Conservation (phyloP, 2,113 vertebrate species). For the Pachycephala philippinensis region DNA sequence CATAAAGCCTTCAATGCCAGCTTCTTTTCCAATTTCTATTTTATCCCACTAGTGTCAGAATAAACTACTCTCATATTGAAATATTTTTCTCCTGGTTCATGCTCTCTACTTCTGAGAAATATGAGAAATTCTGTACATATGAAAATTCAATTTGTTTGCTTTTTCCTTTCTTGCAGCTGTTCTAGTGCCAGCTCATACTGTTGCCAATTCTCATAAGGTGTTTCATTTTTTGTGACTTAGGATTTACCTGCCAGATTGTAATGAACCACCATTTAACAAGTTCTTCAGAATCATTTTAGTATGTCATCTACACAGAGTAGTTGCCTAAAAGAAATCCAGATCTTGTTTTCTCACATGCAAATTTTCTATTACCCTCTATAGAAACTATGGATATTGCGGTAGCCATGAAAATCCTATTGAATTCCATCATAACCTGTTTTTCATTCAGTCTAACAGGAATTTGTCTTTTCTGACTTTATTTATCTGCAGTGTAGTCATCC, state of each 20-base stretch:
- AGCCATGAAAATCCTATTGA: neutral
- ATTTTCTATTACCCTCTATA: neutral
- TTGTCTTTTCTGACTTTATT: neutral
- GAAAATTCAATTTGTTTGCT: neutral
- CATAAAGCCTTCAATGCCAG: neutral
- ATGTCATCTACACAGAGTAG: neutral
- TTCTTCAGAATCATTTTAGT: neutral
- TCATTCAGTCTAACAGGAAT: neutral
- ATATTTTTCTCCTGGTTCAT: neutral
- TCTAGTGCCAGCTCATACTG: neutral
- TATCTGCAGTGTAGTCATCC: neutral
- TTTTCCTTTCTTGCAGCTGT: neutral
- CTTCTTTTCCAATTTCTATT: neutral
- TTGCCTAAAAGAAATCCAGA: neutral
- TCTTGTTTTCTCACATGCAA: rapidly evolving
- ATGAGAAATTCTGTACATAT: neutral
- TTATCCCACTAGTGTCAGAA: neutral
- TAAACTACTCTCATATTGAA: neutral
- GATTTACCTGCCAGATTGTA: neutral
- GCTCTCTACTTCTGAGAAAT: neutral
- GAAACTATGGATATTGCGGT: neutral
- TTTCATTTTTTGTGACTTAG: neutral
- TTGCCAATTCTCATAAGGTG: neutral
- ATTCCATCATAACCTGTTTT: neutral
- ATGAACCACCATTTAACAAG: neutral